Base-by-base conservation (phyloP, 2,113 vertebrate genomes). In the Sorex araneus region DNA sequence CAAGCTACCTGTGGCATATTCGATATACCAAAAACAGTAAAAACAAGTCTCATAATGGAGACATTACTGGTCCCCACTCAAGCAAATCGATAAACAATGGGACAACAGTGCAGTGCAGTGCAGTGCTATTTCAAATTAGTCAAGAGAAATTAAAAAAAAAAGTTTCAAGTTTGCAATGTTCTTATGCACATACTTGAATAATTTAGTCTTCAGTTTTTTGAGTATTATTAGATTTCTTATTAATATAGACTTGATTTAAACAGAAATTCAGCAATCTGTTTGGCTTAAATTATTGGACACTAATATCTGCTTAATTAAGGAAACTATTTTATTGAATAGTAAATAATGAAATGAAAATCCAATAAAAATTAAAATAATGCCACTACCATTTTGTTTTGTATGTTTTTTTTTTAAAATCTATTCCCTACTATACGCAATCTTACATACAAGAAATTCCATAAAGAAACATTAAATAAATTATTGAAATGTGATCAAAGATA, bases 301-400 rank as follows among this genome's bases (percentile, higher is more conserved):
- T 93, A 78, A 69, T 79, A 9, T 91, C 47, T 50, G 40, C 11
- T 67, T 87, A 67, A 67, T 77, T 2, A 60, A 50, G 54, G n/a
- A 70, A 60, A 93, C 84, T 36, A n/a, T 93, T 87, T 88, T 77
- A 80, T 60, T 93, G 78, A 67, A 32, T 81, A 77, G 60, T 4
- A 87, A 50, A 47, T 45, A 28, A 79, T 60, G 6, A 54, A 63
- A 71, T 45, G 30, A 71, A 25, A 40, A 40, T 40, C 40, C 40
- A 40, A 40, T 40, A 40, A 40, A 40, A 40, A 40, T n/a, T n/a
- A n/a, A n/a, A n/a, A n/a, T n/a, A n/a, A n/a, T 83, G 9, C 8
- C 79, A 28, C 25, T 50, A 21, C 12, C 23, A 34, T 1, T 50
- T 45, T 66, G n/a, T 16, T 6, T 75, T 30, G 0, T 47, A 1